phyloP scores from a whole-genome alignment of 92 coral and sea anemone genomes.

The Muricea muricata region DNA sequence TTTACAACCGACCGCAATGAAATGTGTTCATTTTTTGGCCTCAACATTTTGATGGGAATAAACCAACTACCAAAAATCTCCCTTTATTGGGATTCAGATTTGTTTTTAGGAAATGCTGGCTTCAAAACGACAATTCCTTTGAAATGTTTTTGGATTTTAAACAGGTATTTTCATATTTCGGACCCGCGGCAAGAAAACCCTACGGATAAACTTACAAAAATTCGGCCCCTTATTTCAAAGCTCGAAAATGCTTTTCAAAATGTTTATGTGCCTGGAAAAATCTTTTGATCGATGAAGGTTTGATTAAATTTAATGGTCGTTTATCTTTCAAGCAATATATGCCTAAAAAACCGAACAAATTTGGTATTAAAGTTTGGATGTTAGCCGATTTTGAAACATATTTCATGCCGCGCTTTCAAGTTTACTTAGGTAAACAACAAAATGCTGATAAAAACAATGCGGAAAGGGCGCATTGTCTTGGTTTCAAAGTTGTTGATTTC shows the following conservation, averaged over 20 bases:
- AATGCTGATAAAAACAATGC: background rate
- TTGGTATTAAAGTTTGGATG: conserved; percentile 61
- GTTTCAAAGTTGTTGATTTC: conserved; percentile 21
- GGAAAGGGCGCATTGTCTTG: background rate
- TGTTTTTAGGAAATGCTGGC: conserved; percentile 42
- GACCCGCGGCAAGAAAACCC: no score
- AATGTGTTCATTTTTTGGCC: conserved; percentile 44
- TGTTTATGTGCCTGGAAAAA: no score
- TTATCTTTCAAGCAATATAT: conserved; percentile 55
- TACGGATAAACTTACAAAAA: conserved; percentile 22
- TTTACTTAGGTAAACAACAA: no score
- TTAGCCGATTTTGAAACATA: conserved; percentile 36
- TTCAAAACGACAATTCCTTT: conserved; percentile 47
- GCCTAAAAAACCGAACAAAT: conserved; percentile 1
- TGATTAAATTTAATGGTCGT: conserved; percentile 58
- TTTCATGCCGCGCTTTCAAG: no score
- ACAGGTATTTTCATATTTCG: conserved; percentile 34
- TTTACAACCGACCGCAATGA: conserved; percentile 47
- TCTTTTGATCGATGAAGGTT: conserved; percentile 31
- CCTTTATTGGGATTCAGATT: conserved; percentile 51
- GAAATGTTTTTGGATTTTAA: conserved; percentile 7
- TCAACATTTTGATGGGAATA: conserved; percentile 46
- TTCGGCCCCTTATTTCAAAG: background rate
- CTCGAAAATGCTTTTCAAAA: no score
- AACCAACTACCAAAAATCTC: conserved; percentile 39